phyloP scores from a whole-genome alignment of 2,113 vertebrate species.

The Sterrhoptilus dennistouni region DNA sequence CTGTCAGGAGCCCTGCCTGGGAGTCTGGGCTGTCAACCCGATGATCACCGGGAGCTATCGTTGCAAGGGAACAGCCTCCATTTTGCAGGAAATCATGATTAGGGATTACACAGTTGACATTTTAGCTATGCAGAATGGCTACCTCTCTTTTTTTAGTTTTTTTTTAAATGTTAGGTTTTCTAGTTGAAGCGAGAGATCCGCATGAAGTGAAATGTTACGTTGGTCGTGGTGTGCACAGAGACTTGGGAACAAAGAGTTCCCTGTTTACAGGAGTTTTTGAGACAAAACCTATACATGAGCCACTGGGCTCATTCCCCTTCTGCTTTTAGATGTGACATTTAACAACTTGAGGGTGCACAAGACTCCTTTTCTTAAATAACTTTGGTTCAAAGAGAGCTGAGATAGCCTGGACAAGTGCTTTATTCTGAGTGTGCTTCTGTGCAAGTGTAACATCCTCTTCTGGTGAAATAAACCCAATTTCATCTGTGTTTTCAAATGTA shows the following conservation, averaged over 20 bases:
- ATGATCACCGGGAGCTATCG: conserved; percentile 24
- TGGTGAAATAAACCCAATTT: not conserved
- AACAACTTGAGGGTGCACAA: not conserved
- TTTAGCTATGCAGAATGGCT: not conserved
- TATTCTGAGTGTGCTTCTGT: not conserved
- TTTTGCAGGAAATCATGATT: conserved; percentile 20
- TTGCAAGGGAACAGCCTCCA: not conserved
- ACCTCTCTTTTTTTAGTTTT: not conserved
- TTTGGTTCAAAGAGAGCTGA: not conserved
- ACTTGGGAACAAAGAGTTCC: conserved; percentile 35
- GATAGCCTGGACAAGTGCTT: not conserved
- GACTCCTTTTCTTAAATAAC: not conserved
- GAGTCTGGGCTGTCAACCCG: not conserved
- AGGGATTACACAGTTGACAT: conserved; percentile 39
- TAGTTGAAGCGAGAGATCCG: not conserved
- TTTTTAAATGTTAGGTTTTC: conserved; percentile 25
- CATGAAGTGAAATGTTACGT: conserved; percentile 14
- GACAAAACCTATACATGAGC: not conserved
- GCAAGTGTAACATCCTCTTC: not conserved
- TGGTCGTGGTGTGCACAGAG: not conserved
- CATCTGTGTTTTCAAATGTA: not conserved
- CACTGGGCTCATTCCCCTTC: not conserved
- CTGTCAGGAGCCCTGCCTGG: not conserved
- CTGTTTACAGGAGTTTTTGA: conserved; percentile 1
- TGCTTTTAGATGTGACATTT: conserved; percentile 8